phyloP scores from a whole-genome alignment of 2,888 invertebrate species.

The Onthophagus sagittarius region DNA sequence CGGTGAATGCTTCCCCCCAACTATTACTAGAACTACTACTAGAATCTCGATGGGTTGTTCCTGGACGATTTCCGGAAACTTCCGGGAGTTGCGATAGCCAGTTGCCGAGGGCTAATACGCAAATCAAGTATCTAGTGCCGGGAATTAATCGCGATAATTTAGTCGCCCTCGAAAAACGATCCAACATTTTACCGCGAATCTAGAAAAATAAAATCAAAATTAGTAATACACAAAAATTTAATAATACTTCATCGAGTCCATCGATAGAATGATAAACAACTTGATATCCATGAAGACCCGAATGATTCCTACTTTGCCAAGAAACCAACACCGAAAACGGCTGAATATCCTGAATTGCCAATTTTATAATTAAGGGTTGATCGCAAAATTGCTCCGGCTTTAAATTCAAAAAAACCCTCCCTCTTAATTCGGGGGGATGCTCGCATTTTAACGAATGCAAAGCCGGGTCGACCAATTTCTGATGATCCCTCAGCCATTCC shows the following conservation, averaged over 20 bases:
- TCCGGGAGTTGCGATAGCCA: constrained; percentile 54
- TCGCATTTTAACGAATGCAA: constrained; percentile 71
- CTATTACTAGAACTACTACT: constrained; percentile 54
- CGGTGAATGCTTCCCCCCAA: constrained; percentile 53
- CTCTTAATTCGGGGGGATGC: constrained; percentile 76
- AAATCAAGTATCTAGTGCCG: constrained; percentile 79
- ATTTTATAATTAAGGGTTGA: constrained; percentile 74
- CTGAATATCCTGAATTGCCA: constrained; percentile 85
- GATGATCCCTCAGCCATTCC: constrained; percentile 89
- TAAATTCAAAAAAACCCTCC: constrained; percentile 70
- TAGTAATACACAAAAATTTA: too few relatives aligned
- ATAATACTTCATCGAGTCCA: constrained; percentile 55
- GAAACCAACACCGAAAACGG: constrained; percentile 82
- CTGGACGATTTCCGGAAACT: constrained; percentile 48
- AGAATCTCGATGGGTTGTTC: constrained; percentile 24
- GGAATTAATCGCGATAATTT: constrained; percentile 72
- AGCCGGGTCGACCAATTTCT: constrained; percentile 61
- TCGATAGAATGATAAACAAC: constrained; percentile 76
- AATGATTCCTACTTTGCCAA: constrained; percentile 87
- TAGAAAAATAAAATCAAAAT: constrained; percentile 40
- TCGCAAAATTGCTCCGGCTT: constrained; percentile 81
- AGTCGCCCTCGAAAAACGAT: constrained; percentile 68
- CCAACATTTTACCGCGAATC: constrained; percentile 74
- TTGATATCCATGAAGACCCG: constrained; percentile 78
- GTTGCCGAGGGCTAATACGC: constrained; percentile 82